Evolutionary conservation across 2,113 vertebrate species (phyloP).

Genomic region (Hirundichthys speculiger): DNA sequence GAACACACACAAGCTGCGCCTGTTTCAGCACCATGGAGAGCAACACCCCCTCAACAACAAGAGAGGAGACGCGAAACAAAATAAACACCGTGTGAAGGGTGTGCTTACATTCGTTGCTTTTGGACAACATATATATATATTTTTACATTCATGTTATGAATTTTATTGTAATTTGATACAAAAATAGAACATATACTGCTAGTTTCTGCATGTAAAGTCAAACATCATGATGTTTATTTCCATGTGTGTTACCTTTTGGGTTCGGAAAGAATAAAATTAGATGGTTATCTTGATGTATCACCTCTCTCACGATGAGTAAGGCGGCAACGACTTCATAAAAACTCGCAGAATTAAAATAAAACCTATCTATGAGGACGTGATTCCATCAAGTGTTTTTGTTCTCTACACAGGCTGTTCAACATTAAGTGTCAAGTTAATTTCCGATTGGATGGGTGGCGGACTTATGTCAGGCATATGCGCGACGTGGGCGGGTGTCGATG

Average conservation of each 20-base stretch:
- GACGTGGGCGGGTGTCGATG: constrained; percentile 76
- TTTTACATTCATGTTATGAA: too few relatives aligned
- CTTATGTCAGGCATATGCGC: constrained; percentile 76
- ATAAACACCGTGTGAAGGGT: background rate
- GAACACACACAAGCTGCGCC: constrained; percentile 12
- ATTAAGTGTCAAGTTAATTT: constrained; percentile 59
- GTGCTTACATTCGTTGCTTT: background rate
- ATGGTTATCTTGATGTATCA: too few relatives aligned
- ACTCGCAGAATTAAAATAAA: too few relatives aligned
- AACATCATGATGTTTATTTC: too few relatives aligned
- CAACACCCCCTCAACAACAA: constrained; percentile 29
- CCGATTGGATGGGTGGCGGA: constrained; percentile 68
- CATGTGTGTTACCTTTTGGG: too few relatives aligned
- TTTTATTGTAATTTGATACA: too few relatives aligned
- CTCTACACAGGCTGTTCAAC: constrained; percentile 17
- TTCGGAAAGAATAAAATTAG: too few relatives aligned
- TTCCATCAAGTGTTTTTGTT: constrained; percentile 33
- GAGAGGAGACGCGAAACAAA: background rate
- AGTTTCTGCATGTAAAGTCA: too few relatives aligned
- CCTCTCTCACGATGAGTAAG: too few relatives aligned
- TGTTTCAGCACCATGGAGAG: constrained; percentile 80
- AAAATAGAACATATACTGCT: too few relatives aligned
- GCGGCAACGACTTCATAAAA: too few relatives aligned
- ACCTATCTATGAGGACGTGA: constrained; percentile 30
- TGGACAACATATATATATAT: background rate